Evolutionary conservation across 2,113 vertebrate species (phyloP).

Genomic region (Pelodiscus sinensis): DNA sequence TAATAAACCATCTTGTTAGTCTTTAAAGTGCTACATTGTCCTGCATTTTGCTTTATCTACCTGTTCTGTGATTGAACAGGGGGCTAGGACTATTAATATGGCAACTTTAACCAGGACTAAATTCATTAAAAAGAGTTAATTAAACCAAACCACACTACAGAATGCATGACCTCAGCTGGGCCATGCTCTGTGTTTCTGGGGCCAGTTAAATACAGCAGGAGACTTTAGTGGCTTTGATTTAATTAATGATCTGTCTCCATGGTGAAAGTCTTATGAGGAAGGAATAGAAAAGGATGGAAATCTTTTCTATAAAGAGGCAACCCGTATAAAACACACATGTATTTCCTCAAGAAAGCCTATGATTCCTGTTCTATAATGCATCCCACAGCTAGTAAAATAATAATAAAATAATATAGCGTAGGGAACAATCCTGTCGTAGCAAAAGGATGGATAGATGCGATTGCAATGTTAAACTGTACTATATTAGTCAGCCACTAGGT

Average conservation of each 20-base stretch:
- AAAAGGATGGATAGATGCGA: neutral
- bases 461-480: neutral
- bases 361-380: neutral
- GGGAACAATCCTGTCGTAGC: neutral
- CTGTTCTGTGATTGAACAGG: neutral
- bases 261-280: accelerated
- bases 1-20: too few species aligned
- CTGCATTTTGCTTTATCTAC: too few species aligned
- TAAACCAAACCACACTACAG: neutral
- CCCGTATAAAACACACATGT: accelerated
- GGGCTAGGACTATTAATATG: neutral
- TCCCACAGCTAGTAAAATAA: neutral
- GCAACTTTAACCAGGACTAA: neutral
- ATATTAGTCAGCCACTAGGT: neutral
- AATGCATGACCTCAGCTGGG: neutral
- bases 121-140: neutral
- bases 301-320: neutral
- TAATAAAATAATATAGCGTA: neutral
- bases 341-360: neutral
- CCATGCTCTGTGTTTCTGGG: neutral
- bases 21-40: too few species aligned
- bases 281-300: neutral
- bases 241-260: neutral
- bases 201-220: neutral
- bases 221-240: neutral